Conservation (phyloP, 1,140 invertebrate genomes). For the Bombus superbus region DNA sequence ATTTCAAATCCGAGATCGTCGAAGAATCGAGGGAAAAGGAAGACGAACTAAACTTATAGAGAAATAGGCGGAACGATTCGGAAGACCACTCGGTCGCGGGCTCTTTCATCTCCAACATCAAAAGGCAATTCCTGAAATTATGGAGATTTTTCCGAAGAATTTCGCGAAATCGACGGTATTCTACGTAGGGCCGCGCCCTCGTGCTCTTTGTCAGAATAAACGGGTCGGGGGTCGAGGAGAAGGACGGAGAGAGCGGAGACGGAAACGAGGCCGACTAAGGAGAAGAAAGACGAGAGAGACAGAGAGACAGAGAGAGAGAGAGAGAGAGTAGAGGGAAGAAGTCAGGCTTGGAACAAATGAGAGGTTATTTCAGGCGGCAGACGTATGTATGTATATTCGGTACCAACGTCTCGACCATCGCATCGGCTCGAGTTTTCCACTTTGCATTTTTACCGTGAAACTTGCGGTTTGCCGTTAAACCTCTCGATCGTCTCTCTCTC, state of each 20-base stretch:
- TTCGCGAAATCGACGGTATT: conserved; percentile 75
- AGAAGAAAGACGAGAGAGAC: background rate
- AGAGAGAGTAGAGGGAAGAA: background rate
- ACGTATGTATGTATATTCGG: conserved; percentile 43
- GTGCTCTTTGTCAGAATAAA: conserved; percentile 71
- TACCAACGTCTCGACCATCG: conserved; percentile 20
- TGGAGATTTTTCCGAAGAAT: conserved; percentile 80
- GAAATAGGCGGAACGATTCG: conserved; percentile 50
- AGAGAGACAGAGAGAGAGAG: background rate
- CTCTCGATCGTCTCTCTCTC: background rate
- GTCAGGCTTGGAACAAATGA: conserved; percentile 71
- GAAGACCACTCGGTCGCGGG: conserved; percentile 59
- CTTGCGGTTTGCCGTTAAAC: conserved; percentile 7
- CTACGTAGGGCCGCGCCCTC: conserved; percentile 38
- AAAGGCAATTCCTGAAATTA: conserved; percentile 81
- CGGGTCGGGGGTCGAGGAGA: conserved; percentile 33
- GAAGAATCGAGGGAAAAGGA: conserved; percentile 16
- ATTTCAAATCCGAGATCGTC: conserved; percentile 61
- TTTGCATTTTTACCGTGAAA: conserved; percentile 42
- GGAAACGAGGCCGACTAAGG: conserved; percentile 33
- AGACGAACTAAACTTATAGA: conserved; percentile 44
- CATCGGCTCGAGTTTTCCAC: conserved; percentile 35
- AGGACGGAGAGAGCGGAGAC: background rate
- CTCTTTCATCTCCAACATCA: conserved; percentile 81
- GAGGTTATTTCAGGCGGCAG: conserved; percentile 58